Evolutionary conservation across 2,888 invertebrate genomes (phyloP).

Genomic region (Lasioglossum calceatum): DNA sequence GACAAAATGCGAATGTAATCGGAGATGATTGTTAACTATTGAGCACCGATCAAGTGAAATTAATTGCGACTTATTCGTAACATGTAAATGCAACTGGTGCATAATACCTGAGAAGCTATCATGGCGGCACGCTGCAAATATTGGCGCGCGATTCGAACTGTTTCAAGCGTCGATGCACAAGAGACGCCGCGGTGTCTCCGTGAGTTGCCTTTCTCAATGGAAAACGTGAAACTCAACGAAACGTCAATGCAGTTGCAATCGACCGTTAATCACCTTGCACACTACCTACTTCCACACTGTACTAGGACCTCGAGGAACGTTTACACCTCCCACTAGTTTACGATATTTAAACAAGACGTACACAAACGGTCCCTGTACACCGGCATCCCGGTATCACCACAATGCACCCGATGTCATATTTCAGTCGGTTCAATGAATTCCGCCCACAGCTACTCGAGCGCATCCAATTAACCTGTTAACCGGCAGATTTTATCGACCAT

Average conservation of each 20-base stretch:
- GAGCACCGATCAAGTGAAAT: not conserved
- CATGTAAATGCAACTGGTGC: not conserved
- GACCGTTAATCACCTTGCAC: not conserved
- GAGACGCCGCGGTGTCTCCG: not conserved
- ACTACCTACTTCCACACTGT: not conserved
- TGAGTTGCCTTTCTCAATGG: conserved; percentile 3
- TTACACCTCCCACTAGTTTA: not conserved
- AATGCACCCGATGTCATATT: not conserved
- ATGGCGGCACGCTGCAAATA: not conserved
- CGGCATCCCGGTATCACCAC: not conserved
- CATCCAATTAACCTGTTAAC: conserved; percentile 20
- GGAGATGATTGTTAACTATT: not conserved
- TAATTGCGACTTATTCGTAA: not conserved
- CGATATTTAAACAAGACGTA: not conserved
- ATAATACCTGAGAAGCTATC: not conserved
- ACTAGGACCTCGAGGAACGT: not conserved
- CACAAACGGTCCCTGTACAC: not conserved
- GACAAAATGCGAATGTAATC: not conserved
- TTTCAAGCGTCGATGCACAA: not conserved
- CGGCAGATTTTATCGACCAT: conserved; percentile 11
- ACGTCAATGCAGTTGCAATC: not conserved
- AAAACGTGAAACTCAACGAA: not conserved
- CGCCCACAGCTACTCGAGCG: not conserved
- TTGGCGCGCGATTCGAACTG: not conserved
- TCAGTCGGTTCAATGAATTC: not conserved